Base-by-base conservation (phyloP, 2,888 invertebrate genomes). In the Brachyptera risi region DNA sequence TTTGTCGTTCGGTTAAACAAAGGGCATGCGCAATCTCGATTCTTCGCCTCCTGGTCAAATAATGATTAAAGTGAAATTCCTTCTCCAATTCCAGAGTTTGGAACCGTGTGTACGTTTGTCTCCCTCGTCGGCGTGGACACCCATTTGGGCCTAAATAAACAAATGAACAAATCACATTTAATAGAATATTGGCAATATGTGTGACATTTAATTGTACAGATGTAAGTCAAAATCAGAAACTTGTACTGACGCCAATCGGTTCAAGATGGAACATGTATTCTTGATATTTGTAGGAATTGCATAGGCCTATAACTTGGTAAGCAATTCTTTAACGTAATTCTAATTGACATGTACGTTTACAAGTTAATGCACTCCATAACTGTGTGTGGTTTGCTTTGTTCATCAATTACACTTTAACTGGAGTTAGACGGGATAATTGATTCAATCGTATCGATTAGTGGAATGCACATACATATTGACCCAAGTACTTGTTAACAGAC, bases 31-130 rank as follows among this genome's bases (percentile, higher is more conserved):
- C 96, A 70, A 96, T 96, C 79, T 97, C 96, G 79, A 96, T 96
- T 80, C 96, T 85, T 77, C 96, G 87, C 75, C 96, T 84, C 74
- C 97, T 85, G 71, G 96, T 96, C 77, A 97, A 83, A 79, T 97
- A 97, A 75, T 96, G 95, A 80, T 96, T 97, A 81, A 95, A 96
- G 75, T 96, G 94, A 81, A 97, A 97, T 82, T 97, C 97, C 79
- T 96, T 96, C 78, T 97, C 97, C 78, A 97, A 84, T 76, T 97
- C 96, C 79, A 96, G 81, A 23, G 97, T 97, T 79, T 98, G 97
- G 84, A 96, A 96, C 73, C 96, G 89, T 68, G 96, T 97, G 84
- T 97, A 97, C 17, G 97, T 97, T 80, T 97, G 96, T 69, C 97
- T 83, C 65, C 96, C 96, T 72, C 96, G 85, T 75, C 95, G 87